Evolutionary conservation across 2,113 vertebrate genomes (phyloP).

Genomic region (Hucho hucho): DNA sequence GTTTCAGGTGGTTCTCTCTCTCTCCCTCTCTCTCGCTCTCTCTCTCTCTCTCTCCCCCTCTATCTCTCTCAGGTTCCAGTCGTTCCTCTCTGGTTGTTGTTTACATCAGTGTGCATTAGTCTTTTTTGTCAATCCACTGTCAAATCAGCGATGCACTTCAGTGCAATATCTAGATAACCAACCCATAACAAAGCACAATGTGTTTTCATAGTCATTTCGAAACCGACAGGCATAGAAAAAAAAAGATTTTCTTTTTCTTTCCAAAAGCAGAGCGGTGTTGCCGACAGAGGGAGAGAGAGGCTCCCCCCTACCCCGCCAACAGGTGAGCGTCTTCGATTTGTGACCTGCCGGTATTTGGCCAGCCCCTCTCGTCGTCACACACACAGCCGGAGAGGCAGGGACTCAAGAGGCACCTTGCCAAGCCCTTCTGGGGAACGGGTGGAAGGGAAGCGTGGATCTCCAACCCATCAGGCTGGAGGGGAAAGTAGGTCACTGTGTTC

Average conservation of each 20-base stretch:
- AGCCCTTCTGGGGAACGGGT: constrained; percentile 60
- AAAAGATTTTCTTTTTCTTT: neutral
- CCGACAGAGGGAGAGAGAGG: neutral
- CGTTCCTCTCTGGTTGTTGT: neutral
- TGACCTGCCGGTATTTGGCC: neutral
- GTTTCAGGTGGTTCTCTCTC: constrained; percentile 54
- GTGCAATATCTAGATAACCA: too few species aligned
- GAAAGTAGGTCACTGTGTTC: constrained; percentile 76
- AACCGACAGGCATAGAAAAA: too few species aligned
- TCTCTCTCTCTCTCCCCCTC: constrained; percentile 36
- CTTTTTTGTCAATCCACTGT: too few species aligned
- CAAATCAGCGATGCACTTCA: too few species aligned
- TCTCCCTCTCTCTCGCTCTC: constrained; percentile 30
- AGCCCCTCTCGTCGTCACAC: constrained; percentile 16
- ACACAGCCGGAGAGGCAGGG: constrained; percentile 18
- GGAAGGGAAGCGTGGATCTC: constrained; percentile 67
- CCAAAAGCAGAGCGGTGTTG: neutral
- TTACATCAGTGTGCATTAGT: too few species aligned
- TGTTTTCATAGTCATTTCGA: too few species aligned
- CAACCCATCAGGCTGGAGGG: constrained; percentile 61
- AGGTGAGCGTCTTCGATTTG: neutral
- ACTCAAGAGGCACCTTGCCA: constrained; percentile 47
- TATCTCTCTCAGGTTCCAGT: constrained; percentile 14
- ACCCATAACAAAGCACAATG: too few species aligned
- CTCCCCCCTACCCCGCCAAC: neutral